Percentiles rank a stretch among this genome's conserved stretches.
These are phyloP conservation scores for Periplaneta americana DNA, from an alignment of 1,140 invertebrate genomes.

Conservation along the genomic window DNA sequence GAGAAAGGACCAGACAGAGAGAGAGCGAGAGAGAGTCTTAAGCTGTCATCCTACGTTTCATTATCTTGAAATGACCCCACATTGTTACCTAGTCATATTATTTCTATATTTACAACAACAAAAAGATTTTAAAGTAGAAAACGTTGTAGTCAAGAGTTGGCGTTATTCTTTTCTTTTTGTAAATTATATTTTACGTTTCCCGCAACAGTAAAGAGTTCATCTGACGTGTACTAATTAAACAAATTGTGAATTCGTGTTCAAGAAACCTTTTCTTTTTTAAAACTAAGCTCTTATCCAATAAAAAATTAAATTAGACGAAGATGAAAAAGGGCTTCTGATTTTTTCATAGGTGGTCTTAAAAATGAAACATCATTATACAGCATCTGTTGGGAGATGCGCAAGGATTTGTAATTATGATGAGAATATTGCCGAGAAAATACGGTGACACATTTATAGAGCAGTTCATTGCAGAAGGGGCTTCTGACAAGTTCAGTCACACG, in stretches of 20 bases:
- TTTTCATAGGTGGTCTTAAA: background rate
- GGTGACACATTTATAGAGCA: background rate
- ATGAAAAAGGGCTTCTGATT: background rate
- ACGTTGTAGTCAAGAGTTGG: background rate
- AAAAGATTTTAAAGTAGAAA: background rate
- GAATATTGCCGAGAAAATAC: background rate
- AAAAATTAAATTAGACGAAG: background rate
- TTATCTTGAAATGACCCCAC: background rate
- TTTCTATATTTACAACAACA: background rate
- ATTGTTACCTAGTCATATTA: background rate
- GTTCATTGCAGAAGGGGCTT: background rate
- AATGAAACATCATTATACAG: background rate
- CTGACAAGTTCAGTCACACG: background rate
- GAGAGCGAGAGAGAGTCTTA: no score
- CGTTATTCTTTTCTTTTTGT: background rate
- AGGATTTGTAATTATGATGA: background rate
- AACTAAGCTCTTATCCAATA: background rate
- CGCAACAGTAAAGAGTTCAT: background rate
- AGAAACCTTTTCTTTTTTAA: background rate
- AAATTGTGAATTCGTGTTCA: background rate
- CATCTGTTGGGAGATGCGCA: background rate
- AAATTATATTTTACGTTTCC: background rate
- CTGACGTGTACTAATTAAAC: background rate
- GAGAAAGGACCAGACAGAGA: background rate
- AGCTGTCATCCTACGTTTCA: background rate